These are phyloP conservation scores for Nipponacmea schrenckii DNA, from an alignment of 2,888 invertebrate species.

Conservation along the genomic window DNA sequence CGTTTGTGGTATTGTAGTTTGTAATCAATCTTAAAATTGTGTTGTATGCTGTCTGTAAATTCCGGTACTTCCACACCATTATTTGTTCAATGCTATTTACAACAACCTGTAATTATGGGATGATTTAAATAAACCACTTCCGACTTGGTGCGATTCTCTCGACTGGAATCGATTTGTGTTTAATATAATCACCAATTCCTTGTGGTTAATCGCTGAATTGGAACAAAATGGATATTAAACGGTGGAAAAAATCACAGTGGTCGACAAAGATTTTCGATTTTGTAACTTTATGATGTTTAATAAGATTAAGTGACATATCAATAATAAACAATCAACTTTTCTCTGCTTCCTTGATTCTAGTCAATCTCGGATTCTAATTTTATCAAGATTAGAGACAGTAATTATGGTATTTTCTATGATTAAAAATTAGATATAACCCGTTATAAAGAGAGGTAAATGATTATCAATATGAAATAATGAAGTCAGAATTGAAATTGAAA, in stretches of 20 bases:
- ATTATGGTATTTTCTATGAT: neutral
- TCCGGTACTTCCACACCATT: neutral
- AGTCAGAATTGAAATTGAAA: too few species aligned
- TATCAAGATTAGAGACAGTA: neutral
- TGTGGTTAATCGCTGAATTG: conserved; percentile 6
- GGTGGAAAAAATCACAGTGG: neutral
- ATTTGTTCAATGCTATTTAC: neutral
- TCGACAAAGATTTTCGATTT: conserved; percentile 2
- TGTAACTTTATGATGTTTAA: neutral
- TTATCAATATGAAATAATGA: too few species aligned
- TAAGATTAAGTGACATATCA: neutral
- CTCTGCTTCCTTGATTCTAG: neutral
- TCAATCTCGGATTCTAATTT: too few species aligned
- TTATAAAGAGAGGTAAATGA: too few species aligned
- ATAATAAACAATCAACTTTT: neutral
- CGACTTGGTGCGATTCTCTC: neutral
- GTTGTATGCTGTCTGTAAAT: neutral
- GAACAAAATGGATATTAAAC: conserved; percentile 7
- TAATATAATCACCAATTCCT: neutral
- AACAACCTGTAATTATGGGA: neutral
- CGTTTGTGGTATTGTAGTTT: too few species aligned
- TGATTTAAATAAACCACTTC: conserved; percentile 6
- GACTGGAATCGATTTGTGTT: neutral
- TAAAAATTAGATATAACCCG: neutral
- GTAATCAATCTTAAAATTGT: too few species aligned